These are phyloP conservation scores for Eueides isabella DNA, from an alignment of 1,140 invertebrate species.

Conservation along the genomic window DNA sequence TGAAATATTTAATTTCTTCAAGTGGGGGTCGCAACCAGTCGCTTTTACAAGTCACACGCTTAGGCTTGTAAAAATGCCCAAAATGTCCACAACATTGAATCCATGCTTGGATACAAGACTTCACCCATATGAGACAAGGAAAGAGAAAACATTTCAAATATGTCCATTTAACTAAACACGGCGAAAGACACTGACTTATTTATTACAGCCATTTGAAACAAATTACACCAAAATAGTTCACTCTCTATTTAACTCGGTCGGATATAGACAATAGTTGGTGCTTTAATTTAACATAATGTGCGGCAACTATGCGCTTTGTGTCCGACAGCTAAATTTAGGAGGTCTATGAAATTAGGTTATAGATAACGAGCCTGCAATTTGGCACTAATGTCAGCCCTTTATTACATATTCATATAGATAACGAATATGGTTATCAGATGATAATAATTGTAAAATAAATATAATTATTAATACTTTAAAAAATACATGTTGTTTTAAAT, in stretches of 20 bases:
- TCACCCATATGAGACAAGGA: too few relatives aligned
- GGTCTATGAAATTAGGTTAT: constrained; percentile 36
- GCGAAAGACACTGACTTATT: neutral
- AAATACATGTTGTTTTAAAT: neutral
- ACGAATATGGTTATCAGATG: neutral
- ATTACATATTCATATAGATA: neutral
- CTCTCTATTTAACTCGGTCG: constrained; percentile 41
- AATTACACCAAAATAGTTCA: constrained; percentile 44
- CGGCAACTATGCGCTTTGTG: constrained; percentile 42
- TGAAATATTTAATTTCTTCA: too few relatives aligned
- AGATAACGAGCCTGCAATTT: constrained; percentile 27
- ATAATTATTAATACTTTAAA: neutral
- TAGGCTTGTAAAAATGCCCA: too few relatives aligned
- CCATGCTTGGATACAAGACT: too few relatives aligned
- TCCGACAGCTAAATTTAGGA: constrained; percentile 42
- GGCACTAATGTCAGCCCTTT: constrained; percentile 15
- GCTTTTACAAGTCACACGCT: too few relatives aligned
- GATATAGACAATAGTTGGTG: constrained; percentile 45
- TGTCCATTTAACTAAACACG: neutral
- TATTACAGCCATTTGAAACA: neutral
- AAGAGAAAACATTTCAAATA: neutral
- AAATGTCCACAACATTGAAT: too few relatives aligned
- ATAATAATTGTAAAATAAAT: neutral
- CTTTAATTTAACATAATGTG: constrained; percentile 62
- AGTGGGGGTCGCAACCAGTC: too few relatives aligned